Evolutionary conservation across 2,797 vertebrate species (phyloP), one percentile per base, ranked within the genome.

Genomic region (Philypnodon macrostomus): DNA sequence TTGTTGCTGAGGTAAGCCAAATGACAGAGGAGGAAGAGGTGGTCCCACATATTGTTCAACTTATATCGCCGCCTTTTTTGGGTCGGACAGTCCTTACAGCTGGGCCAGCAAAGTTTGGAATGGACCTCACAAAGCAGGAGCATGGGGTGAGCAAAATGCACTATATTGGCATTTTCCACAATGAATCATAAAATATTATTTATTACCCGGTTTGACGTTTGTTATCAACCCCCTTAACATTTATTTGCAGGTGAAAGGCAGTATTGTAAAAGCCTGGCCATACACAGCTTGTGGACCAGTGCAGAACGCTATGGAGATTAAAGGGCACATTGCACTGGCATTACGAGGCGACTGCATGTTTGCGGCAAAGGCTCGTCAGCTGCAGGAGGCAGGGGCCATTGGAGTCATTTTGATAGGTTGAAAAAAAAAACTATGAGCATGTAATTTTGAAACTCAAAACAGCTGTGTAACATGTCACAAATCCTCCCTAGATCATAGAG

Each of bases 261-360:
- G 84, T 38, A 68, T 92, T 5, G 68, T 79, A 35, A 89, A 80
- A 70, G 82, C 85, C 7, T 79, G 73, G 14, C 91, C 91, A 2
- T 91, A 89, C 69, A 88, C 83, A 4, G 90, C 91, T 1, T 92
- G 91, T 57, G 83, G 76, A 0, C 70, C 70, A 4, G 47, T 91
- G 15, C 67, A 87, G 18, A 92, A 92, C 4, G 24, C 64, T 1
- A 63, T 4, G 3, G 75, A 77, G 58, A 58, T 92, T 8, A 75
- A 56, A 32, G 90, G 90, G 7, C 79, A 35, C 10, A 84, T 92
- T 1, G 89, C 85, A 1, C 30, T 92, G 68, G 85, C 79, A 0
- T 68, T 90, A 46, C 87, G 91, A 1, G 91, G 91, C 1, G 87
- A 89, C 63, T 92, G 91, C 70, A 92, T 91, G 91, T 92, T 92